Conservation (phyloP, 1,140 invertebrate genomes). For the Manduca sexta region DNA sequence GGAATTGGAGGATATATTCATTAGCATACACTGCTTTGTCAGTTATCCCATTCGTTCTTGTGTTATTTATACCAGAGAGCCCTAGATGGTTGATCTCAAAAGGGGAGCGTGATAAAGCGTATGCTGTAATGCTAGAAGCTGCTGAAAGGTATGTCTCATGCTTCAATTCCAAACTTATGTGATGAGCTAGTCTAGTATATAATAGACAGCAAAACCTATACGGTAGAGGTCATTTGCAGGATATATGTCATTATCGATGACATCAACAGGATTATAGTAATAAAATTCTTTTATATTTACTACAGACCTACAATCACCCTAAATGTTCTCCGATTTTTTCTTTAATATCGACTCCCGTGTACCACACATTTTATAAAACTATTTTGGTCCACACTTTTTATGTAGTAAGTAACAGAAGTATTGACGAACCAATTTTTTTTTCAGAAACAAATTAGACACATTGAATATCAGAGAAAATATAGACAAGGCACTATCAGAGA, state of each 20-base stretch:
- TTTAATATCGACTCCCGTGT: neutral
- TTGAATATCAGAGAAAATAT: constrained; percentile 25
- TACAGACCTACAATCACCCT: neutral
- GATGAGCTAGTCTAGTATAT: too few relatives aligned
- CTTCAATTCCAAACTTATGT: neutral
- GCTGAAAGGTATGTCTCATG: constrained; percentile 29
- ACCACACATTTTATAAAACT: neutral
- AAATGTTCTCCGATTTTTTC: neutral
- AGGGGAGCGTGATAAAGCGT: constrained; percentile 25
- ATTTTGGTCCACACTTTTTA: neutral
- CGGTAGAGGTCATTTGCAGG: too few relatives aligned
- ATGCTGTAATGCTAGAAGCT: constrained; percentile 29
- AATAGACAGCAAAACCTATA: too few relatives aligned
- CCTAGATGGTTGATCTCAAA: constrained; percentile 43
- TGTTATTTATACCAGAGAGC: constrained; percentile 35
- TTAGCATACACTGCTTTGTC: constrained; percentile 21
- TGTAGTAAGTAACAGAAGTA: neutral
- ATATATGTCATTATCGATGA: neutral
- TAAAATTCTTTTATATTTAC: neutral
- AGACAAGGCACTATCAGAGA: constrained; percentile 13
- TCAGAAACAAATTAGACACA: constrained; percentile 31
- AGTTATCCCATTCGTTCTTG: constrained; percentile 23
- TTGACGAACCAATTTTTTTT: constrained; percentile 6
- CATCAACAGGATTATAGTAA: neutral
- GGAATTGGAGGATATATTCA: constrained; percentile 30